Percentiles rank a stretch among this genome's conserved stretches.
phyloP scores from a whole-genome alignment of 2,888 invertebrate genomes.

The Diaprepes abbreviatus region DNA sequence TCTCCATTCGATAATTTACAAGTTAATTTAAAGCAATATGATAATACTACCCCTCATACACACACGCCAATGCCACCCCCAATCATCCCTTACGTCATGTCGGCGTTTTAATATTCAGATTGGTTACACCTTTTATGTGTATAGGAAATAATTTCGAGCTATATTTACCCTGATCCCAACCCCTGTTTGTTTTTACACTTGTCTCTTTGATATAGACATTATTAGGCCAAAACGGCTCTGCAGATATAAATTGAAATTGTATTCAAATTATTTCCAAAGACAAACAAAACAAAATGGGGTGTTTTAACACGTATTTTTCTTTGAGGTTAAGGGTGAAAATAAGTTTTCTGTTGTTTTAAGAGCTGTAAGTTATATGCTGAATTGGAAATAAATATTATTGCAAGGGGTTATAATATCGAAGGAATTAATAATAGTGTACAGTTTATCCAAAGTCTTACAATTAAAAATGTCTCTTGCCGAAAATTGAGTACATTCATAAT shows the following conservation, averaged over 20 bases:
- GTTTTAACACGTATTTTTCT: conserved; percentile 44
- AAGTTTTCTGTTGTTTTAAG: conserved; percentile 38
- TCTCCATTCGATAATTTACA: conserved; percentile 37
- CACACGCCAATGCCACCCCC: conserved; percentile 47
- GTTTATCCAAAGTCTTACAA: too few species aligned
- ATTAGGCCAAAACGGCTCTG: conserved; percentile 56
- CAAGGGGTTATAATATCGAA: neutral
- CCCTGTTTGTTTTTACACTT: conserved; percentile 69
- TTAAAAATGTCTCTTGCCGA: too few species aligned
- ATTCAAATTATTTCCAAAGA: conserved; percentile 54
- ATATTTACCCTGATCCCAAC: conserved; percentile 64
- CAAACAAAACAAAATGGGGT: conserved; percentile 41
- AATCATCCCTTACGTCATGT: conserved; percentile 50
- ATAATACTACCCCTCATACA: conserved; percentile 19
- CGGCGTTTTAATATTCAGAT: conserved; percentile 68
- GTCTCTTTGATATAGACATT: conserved; percentile 66
- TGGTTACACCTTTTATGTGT: conserved; percentile 70
- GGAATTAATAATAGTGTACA: too few species aligned
- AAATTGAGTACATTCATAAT: too few species aligned
- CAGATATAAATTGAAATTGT: conserved; percentile 58
- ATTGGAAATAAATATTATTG: conserved; percentile 18
- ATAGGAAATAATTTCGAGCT: conserved; percentile 67
- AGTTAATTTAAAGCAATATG: conserved; percentile 41
- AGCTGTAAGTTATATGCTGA: conserved; percentile 16
- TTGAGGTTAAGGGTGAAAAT: conserved; percentile 33